A percentile compares a stretch with the other conserved stretches of the same genome.
phyloP scores from a whole-genome alignment of 2,888 invertebrate species.

The Ichneumoninae sp. region DNA sequence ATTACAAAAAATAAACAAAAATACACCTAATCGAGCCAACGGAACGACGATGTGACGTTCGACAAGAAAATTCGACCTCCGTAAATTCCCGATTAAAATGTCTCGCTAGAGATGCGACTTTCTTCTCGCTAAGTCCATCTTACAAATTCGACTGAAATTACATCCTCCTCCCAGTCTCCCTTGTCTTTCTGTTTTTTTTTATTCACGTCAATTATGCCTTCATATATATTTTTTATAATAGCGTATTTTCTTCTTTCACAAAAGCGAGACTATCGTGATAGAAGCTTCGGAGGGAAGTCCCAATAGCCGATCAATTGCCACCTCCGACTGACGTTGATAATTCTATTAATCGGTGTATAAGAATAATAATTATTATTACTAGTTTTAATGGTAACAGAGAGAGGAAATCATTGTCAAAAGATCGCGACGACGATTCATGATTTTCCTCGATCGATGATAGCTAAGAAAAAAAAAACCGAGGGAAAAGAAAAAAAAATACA shows the following conservation, averaged over 20 bases:
- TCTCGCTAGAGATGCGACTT: constrained; percentile 22
- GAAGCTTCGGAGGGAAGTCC: constrained; percentile 62
- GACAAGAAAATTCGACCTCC: constrained; percentile 53
- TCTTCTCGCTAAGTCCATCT: constrained; percentile 25
- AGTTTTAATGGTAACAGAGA: constrained; percentile 42
- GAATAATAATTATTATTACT: constrained; percentile 40
- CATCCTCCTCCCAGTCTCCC: constrained; percentile 8
- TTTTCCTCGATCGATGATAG: constrained; percentile 11
- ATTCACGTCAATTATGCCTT: constrained; percentile 48
- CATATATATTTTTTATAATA: constrained; percentile 47
- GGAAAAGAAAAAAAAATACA: constrained; percentile 17
- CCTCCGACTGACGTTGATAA: constrained; percentile 62
- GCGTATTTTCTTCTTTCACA: constrained; percentile 59
- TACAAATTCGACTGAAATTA: constrained; percentile 42
- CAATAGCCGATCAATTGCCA: constrained; percentile 44
- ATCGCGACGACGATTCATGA: constrained; percentile 23
- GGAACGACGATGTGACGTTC: constrained; percentile 32
- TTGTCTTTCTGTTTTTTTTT: not conserved
- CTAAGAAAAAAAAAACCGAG: constrained; percentile 10
- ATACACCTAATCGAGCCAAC: constrained; percentile 4
- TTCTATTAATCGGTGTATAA: constrained; percentile 54
- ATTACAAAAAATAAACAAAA: constrained; percentile 17
- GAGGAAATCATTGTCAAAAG: constrained; percentile 3
- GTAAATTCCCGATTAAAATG: constrained; percentile 38
- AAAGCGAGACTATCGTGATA: constrained; percentile 65